These are phyloP conservation scores for Scyliorhinus canicula DNA, from an alignment of 2,797 vertebrate species.

Conservation along the genomic window DNA sequence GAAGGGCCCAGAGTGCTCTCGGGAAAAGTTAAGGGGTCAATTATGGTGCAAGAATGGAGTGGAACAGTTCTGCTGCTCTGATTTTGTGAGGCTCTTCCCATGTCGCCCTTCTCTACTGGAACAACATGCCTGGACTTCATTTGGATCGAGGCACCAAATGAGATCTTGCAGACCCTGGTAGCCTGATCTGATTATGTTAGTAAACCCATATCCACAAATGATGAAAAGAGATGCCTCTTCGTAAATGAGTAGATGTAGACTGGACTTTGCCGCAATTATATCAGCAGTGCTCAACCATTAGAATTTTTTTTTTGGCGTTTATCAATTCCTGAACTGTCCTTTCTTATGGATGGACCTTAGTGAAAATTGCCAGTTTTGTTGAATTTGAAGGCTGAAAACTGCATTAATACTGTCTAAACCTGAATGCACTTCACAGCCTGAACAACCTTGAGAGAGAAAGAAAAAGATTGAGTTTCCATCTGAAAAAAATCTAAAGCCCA, in stretches of 20 bases:
- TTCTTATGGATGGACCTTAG: background rate
- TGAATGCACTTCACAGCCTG: background rate
- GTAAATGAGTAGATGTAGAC: background rate
- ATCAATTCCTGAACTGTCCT: background rate
- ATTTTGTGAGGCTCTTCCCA: background rate
- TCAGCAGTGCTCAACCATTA: background rate
- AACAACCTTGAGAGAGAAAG: conserved; percentile 21
- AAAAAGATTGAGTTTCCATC: conserved; percentile 7
- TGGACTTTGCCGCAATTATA: background rate
- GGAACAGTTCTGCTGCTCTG: background rate
- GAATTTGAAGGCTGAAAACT: background rate
- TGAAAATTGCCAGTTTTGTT: conserved; percentile 28
- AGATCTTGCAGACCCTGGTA: background rate
- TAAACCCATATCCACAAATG: background rate
- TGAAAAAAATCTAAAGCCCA: conserved; percentile 33
- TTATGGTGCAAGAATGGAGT: background rate
- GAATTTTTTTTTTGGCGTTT: background rate
- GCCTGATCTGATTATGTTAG: background rate
- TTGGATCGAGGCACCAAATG: background rate
- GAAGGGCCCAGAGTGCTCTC: background rate
- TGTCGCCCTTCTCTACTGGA: background rate
- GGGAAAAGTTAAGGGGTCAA: background rate
- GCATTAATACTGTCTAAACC: background rate
- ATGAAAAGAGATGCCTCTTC: background rate
- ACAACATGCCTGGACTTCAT: background rate